Conservation (phyloP, 2,113 vertebrate species). For the Camelus dromedarius region DNA sequence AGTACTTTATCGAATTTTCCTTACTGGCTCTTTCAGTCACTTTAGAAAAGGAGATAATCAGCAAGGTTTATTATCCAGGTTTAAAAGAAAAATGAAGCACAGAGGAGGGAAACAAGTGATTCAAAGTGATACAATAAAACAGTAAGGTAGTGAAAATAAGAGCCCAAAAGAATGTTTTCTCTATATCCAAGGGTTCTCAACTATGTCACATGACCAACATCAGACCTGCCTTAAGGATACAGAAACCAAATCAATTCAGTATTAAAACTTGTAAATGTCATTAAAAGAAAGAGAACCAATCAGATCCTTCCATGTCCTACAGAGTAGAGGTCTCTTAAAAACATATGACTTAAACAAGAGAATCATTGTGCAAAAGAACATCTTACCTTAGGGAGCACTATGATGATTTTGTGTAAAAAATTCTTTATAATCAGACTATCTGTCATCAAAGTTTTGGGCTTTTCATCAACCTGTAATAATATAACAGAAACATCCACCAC, state of each 20-base stretch:
- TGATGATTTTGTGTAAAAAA: constrained; percentile 87
- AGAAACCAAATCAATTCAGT: constrained; percentile 44
- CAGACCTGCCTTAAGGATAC: neutral
- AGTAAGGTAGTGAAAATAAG: constrained; percentile 2
- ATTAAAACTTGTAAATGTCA: constrained; percentile 20
- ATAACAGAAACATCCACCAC: constrained; percentile 44
- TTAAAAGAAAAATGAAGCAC: constrained; percentile 50
- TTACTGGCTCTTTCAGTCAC: neutral
- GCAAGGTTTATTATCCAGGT: neutral
- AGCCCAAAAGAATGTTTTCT: constrained; percentile 29
- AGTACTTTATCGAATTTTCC: constrained; percentile 16
- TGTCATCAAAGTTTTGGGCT: constrained; percentile 59
- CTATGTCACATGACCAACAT: neutral
- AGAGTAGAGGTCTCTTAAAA: neutral
- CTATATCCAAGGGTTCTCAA: neutral
- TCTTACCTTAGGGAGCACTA: constrained; percentile 88
- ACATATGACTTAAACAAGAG: neutral
- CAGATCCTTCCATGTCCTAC: neutral
- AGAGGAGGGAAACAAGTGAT: neutral
- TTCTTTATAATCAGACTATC: constrained; percentile 80
- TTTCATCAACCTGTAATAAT: constrained; percentile 83
- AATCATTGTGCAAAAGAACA: neutral
- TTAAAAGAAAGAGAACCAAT: neutral
- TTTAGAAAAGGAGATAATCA: constrained; percentile 12
- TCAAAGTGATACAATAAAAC: neutral